Evolutionary conservation across 2,113 vertebrate genomes (phyloP).

Genomic region (Phocoena phocoena): DNA sequence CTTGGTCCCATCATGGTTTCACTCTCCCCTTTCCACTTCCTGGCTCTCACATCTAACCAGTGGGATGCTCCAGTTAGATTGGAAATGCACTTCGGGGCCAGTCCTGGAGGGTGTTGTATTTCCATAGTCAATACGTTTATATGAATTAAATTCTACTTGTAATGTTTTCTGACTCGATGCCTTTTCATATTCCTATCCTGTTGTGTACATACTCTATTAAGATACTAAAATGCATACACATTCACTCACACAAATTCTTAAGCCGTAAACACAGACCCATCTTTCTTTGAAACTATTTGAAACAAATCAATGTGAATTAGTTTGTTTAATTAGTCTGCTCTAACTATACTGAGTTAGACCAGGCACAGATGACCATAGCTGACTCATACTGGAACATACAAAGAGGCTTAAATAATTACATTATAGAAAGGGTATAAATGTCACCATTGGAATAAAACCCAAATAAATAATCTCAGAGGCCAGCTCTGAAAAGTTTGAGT

Average conservation of each 20-base stretch:
- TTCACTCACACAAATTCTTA: background rate
- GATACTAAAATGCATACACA: background rate
- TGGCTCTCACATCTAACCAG: background rate
- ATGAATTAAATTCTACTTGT: background rate
- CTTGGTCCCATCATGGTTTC: background rate
- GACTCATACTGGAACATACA: background rate
- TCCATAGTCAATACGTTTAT: background rate
- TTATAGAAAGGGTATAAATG: background rate
- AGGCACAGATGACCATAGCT: background rate
- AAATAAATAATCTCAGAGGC: conserved; percentile 20
- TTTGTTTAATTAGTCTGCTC: conserved; percentile 46
- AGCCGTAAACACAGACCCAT: background rate
- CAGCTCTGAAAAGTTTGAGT: background rate
- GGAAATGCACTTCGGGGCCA: background rate
- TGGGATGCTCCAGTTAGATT: background rate
- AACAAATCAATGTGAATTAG: conserved; percentile 40
- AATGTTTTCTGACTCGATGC: background rate
- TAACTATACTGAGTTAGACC: conserved; percentile 6
- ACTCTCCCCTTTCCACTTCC: background rate
- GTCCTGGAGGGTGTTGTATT: background rate
- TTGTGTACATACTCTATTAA: background rate
- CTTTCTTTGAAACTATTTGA: background rate
- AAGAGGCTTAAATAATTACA: conserved; percentile 38
- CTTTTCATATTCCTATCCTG: background rate
- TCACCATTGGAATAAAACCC: background rate